Evolutionary conservation across 2,888 invertebrate species (phyloP).

Genomic region (Liopterus haemorrhoidalis): DNA sequence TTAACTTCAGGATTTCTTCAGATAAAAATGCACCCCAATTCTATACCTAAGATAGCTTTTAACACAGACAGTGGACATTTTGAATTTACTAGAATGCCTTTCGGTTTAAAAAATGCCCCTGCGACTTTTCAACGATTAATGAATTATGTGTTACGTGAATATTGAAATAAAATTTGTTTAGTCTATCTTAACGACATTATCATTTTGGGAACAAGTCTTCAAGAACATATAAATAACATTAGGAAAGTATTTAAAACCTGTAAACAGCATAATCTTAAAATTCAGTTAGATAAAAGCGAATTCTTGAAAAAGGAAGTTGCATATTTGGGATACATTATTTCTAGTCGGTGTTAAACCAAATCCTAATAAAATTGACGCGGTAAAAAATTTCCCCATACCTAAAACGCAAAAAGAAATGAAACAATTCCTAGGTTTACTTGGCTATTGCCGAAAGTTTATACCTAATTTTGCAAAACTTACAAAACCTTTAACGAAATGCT

Average conservation of each 20-base stretch:
- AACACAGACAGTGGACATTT: slow-evolving; percentile 33
- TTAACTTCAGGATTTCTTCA: slow-evolving; percentile 28
- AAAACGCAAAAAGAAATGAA: slow-evolving; percentile 23
- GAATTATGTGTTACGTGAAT: slow-evolving; percentile 31
- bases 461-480: slow-evolving; percentile 28
- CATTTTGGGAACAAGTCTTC: slow-evolving; percentile 27
- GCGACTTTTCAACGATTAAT: slow-evolving; percentile 38
- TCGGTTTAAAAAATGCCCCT: slow-evolving; percentile 4
- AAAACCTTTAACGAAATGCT: slow-evolving; percentile 25
- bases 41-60: slow-evolving; percentile 35
- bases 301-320: slow-evolving; percentile 34
- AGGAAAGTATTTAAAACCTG: slow-evolving; percentile 33
- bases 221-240: slow-evolving; percentile 35
- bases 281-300: slow-evolving; percentile 9
- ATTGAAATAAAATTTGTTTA: slow-evolving; percentile 23
- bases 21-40: slow-evolving; percentile 29
- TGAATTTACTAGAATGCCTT: slow-evolving; percentile 31
- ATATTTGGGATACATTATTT: slow-evolving; percentile 39
- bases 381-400: slow-evolving; percentile 31
- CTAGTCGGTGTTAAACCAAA: slow-evolving; percentile 35
- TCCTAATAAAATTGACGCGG: slow-evolving; percentile 32
- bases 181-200: slow-evolving; percentile 36
- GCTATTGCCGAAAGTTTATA: slow-evolving; percentile 28
- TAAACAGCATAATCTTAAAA: slow-evolving; percentile 17
- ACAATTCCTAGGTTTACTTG: slow-evolving; percentile 4